Evolutionary conservation across 2,113 vertebrate genomes (phyloP), one percentile per base, ranked within the genome.

Genomic region (Thinocorus orbignyianus): DNA sequence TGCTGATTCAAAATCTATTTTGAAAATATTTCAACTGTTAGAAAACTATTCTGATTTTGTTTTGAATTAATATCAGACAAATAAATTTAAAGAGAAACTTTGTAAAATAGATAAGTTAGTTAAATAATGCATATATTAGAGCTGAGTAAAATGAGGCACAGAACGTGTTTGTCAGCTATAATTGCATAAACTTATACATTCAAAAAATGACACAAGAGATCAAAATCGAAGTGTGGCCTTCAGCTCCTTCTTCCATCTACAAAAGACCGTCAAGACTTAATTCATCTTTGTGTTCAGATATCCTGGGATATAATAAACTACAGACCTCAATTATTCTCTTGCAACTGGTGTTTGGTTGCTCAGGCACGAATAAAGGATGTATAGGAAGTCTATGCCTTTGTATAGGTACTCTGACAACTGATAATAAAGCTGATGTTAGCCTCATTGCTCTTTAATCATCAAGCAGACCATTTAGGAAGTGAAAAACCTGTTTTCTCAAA

Each of bases 201-300:
- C 6, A 60, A 48, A 57, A 5, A 73, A 55, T 62, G 11, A 39
- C 6, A 26, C 10, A 48, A 28, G 41, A 70, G 31, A 48, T 33
- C 20, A 65, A 58, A 65, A 88, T 52, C 10, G 20, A 52, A 13
- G 3, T 31, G 7, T 37, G 24, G 10, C 5, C 5, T 4, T 73
- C 15, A 64, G 33, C 31, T 23, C 25, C 10, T 23, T 74, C 22
- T 84, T 73, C 42, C 17, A 31, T 12, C 37, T 48, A 41, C 14
- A 44, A 73, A 37, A 12, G 37, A 7, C 5, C 73, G 81, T 86
- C 91, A 90, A 80, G 74, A 76, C 71, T 37, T 93, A 48, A 49
- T 68, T 74, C 88, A 89, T 61, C 81, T 86, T 55, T 93, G 72
- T 91, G 62, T 79, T 95, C 89, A 96, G 92, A 88, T 39, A 33